A percentile compares a stretch with the other conserved stretches of the same genome.
phyloP scores from a whole-genome alignment of 1,140 invertebrate species.

The Halotydeus destructor region DNA sequence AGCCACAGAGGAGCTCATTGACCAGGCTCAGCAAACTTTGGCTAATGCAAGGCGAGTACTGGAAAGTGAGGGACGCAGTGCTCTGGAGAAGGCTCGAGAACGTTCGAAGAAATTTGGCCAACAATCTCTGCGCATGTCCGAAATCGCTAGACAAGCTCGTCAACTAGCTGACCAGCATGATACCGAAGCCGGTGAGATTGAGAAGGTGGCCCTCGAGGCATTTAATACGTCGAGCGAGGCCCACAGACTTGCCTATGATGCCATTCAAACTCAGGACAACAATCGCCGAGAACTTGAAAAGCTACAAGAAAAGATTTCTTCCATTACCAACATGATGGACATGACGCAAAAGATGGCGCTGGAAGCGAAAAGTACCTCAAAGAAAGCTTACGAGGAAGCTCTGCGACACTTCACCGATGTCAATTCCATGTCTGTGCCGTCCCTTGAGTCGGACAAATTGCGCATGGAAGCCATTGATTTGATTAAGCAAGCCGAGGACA shows the following conservation, averaged over 20 bases:
- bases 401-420: conserved; percentile 45
- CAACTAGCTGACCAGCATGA: conserved; percentile 47
- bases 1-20: conserved; percentile 45
- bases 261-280: conserved; percentile 46
- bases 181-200: conserved; percentile 52
- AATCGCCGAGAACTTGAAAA: conserved; percentile 33
- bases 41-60: conserved; percentile 48
- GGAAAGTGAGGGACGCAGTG: conserved; percentile 50
- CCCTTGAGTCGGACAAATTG: conserved; percentile 37
- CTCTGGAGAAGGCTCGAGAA: conserved; percentile 51
- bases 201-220: conserved; percentile 50
- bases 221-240: conserved; percentile 58
- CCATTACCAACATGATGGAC: conserved; percentile 21
- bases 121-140: conserved; percentile 71
- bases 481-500: conserved; percentile 6
- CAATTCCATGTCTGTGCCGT: conserved; percentile 45
- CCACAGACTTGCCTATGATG: conserved; percentile 52
- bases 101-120: conserved; percentile 66
- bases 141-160: conserved; percentile 64
- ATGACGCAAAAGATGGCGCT: conserved; percentile 42
- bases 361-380: conserved; percentile 44
- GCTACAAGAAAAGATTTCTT: conserved; percentile 36
- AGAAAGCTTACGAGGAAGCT: conserved; percentile 52
- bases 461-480: conserved; percentile 9
- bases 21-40: conserved; percentile 44